Conservation (phyloP, 2,797 vertebrate species). For the Novumbra hubbsi region DNA sequence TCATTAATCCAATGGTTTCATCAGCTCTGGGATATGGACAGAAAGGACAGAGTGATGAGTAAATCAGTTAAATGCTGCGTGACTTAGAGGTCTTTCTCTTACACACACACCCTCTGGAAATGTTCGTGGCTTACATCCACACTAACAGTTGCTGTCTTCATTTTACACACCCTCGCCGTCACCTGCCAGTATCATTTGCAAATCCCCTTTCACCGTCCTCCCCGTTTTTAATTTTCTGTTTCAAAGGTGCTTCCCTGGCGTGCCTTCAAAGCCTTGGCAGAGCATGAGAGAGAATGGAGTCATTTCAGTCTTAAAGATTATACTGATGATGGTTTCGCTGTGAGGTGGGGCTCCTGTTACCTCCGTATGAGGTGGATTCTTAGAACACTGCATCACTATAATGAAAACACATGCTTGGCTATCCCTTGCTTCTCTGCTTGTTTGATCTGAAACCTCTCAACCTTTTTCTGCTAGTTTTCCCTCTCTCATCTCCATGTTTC, state of each 20-base stretch:
- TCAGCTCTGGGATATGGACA: neutral
- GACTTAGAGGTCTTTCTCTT: neutral
- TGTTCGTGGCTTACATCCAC: neutral
- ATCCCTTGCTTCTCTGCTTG: neutral
- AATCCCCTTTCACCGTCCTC: constrained; percentile 24
- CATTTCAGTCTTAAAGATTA: constrained; percentile 35
- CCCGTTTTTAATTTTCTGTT: constrained; percentile 36
- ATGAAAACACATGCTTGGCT: neutral
- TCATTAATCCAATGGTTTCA: neutral
- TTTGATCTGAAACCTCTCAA: neutral
- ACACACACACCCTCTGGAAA: neutral
- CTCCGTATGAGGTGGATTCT: neutral
- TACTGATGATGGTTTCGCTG: constrained; percentile 32
- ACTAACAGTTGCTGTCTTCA: neutral
- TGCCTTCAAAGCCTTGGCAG: constrained; percentile 38
- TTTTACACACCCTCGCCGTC: neutral
- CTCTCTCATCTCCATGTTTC: constrained; percentile 5
- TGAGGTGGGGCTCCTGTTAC: constrained; percentile 1
- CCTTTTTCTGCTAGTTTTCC: neutral
- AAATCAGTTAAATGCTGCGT: neutral
- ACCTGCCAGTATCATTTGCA: constrained; percentile 5
- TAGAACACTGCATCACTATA: neutral
- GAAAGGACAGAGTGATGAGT: neutral
- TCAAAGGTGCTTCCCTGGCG: constrained; percentile 45
- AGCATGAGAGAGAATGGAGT: constrained; percentile 25